Evolutionary conservation across 2,888 invertebrate species (phyloP).

Genomic region (Luperina nickerlii): DNA sequence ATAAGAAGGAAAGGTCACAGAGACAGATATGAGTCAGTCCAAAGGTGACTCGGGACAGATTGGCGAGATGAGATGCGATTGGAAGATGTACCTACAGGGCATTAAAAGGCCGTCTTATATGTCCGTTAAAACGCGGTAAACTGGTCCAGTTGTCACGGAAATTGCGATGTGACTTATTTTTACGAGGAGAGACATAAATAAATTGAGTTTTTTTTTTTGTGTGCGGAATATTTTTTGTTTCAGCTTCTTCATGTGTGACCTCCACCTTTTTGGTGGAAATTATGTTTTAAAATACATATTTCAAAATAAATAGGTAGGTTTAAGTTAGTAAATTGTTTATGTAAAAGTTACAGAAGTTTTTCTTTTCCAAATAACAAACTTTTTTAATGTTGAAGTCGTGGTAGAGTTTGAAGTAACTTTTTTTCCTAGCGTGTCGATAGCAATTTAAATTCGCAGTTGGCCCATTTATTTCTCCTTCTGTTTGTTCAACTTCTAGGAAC

Average conservation of each 20-base stretch:
- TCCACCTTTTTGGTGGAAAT: neutral
- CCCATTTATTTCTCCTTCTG: neutral
- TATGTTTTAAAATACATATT: neutral
- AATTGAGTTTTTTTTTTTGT: constrained; percentile 9
- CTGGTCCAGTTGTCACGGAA: constrained; percentile 34
- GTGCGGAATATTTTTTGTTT: neutral
- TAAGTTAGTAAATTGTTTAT: neutral
- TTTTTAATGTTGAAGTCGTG: neutral
- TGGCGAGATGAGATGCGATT: constrained; percentile 42
- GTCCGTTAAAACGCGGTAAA: constrained; percentile 20
- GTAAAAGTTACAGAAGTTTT: neutral
- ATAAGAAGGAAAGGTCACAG: constrained; percentile 84
- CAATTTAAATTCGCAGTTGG: neutral
- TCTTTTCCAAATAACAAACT: neutral
- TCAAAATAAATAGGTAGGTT: neutral
- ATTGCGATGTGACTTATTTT: constrained; percentile 30
- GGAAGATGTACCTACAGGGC: constrained; percentile 42
- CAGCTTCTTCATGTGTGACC: neutral
- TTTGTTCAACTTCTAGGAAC: neutral
- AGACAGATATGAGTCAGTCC: constrained; percentile 79
- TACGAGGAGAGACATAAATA: constrained; percentile 10
- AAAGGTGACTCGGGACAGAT: constrained; percentile 76
- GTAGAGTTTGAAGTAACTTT: neutral
- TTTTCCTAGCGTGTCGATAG: neutral
- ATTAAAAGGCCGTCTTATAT: constrained; percentile 14